Evolutionary conservation across 92 coral and sea anemone genomes (phyloP), one percentile per base, ranked within the genome.

Genomic region (Siderastrea siderea): DNA sequence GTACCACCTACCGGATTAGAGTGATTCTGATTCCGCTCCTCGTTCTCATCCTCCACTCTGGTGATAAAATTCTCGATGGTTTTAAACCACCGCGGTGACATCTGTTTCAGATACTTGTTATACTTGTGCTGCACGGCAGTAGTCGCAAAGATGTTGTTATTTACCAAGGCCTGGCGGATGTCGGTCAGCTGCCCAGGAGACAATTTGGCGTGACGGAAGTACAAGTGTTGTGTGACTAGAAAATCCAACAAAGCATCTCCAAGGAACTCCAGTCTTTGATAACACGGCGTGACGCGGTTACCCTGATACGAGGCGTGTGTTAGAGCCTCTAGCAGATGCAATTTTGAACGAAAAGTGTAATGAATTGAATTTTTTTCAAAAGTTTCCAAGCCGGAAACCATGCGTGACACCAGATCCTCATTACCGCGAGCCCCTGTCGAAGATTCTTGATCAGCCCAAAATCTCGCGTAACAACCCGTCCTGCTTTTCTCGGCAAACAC

Each of bases 241-340:
- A 97, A 97, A 70, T 97, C 99, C 81, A 97, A 69, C 51, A 97
- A 44, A 46, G 99, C 99, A 53, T 97, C 99, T 7, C 99, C 99
- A 12, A 97, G 96, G 85, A 97, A 97, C 87, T 97, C 99, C 16
- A 97, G 97, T 75, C 99, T 88, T 81, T 97, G 96, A 71, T 95
- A 95, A 57, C 95, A 93, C 79, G 93, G 92, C n/a, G 98, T 85
- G 65, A 95, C 80, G 47, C 92, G 90, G 92, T 97, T 95, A 74
- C 86, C 80, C 63, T 83, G 93, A 86, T 92, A 94, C 44, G 99
- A 92, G 1, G 99, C 98, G 66, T 97, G 99, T 26, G 96, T 97
- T 62, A 97, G 83, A 1, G 99, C 99, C 85, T 97, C 97, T 0
- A 95, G 84, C 19, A 97, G 87, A 75, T 85, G 76, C 76, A 96